A percentile compares a stretch with the other conserved stretches of the same genome.
Evolutionary conservation across 2,888 invertebrate species (phyloP).

Genomic region (Drosophila ustulata): DNA sequence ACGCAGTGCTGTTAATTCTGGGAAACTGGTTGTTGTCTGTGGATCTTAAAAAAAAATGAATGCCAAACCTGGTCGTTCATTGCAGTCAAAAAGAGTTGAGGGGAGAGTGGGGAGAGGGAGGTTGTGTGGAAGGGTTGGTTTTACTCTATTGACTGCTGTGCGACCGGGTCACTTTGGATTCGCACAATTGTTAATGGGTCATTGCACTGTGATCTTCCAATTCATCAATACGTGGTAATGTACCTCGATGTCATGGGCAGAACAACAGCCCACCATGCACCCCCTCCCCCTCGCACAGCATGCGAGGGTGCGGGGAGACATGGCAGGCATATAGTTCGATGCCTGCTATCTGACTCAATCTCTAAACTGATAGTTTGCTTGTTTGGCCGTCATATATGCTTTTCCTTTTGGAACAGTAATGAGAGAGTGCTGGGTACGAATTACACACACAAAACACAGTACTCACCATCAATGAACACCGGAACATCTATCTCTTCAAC

Average conservation of each 20-base stretch:
- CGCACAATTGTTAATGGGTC: conserved; percentile 77
- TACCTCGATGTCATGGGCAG: conserved; percentile 77
- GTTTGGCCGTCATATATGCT: neutral
- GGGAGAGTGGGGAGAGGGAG: neutral
- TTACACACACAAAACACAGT: conserved; percentile 81
- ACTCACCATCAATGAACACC: conserved; percentile 85
- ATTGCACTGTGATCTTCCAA: conserved; percentile 83
- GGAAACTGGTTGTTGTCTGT: neutral
- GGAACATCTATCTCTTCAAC: conserved; percentile 84
- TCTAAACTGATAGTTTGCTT: conserved; percentile 66
- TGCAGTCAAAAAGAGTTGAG: conserved; percentile 8
- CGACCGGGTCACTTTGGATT: conserved; percentile 35
- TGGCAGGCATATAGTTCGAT: conserved; percentile 29
- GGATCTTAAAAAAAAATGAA: conserved; percentile 1
- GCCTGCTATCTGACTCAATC: conserved; percentile 77
- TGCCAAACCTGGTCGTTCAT: conserved; percentile 15
- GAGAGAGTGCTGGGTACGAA: conserved; percentile 77
- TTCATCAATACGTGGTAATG: conserved; percentile 63
- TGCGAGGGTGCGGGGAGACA: neutral
- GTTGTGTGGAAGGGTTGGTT: neutral
- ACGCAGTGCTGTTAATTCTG: neutral
- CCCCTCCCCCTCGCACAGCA: neutral
- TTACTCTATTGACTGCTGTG: conserved; percentile 49
- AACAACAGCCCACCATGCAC: conserved; percentile 29
- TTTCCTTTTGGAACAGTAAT: conserved; percentile 62